A percentile compares a stretch with the other conserved stretches of the same genome.
Conservation (phyloP, 2,888 invertebrate genomes). For the Nephrotoma appendiculata region DNA sequence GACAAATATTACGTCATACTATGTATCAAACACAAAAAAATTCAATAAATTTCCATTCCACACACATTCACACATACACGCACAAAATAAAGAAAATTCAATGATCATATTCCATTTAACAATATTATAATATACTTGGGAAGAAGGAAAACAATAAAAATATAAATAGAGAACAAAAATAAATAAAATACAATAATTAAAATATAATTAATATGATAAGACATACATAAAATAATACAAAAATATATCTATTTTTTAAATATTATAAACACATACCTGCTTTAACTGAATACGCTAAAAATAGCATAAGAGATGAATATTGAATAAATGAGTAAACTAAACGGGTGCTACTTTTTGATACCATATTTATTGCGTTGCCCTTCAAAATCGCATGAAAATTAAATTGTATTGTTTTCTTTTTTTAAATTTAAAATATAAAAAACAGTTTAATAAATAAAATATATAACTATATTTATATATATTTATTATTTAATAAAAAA, state of each 20-base stretch:
- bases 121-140: not conserved
- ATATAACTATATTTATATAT: not conserved
- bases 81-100: not conserved
- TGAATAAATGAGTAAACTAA: slow-evolving; percentile 11
- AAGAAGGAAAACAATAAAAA: not conserved
- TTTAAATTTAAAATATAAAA: not conserved
- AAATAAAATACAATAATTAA: not conserved
- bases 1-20: not conserved
- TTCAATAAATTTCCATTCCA: not conserved
- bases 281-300: slow-evolving; percentile 13
- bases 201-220: not conserved
- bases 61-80: too few species aligned
- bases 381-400: not conserved
- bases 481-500: not conserved
- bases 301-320: slow-evolving; percentile 13
- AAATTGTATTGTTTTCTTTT: not conserved
- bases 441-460: not conserved
- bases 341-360: slow-evolving; percentile 11
- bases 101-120: not conserved
- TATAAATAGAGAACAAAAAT: not conserved
- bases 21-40: not conserved
- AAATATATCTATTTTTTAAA: not conserved
- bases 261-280: slow-evolving; percentile 12
- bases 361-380: not conserved
- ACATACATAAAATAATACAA: not conserved